Percentiles rank a stretch among this genome's conserved stretches.
Conservation (phyloP, 2,113 vertebrate species). For the Gasterosteus nipponicus region DNA sequence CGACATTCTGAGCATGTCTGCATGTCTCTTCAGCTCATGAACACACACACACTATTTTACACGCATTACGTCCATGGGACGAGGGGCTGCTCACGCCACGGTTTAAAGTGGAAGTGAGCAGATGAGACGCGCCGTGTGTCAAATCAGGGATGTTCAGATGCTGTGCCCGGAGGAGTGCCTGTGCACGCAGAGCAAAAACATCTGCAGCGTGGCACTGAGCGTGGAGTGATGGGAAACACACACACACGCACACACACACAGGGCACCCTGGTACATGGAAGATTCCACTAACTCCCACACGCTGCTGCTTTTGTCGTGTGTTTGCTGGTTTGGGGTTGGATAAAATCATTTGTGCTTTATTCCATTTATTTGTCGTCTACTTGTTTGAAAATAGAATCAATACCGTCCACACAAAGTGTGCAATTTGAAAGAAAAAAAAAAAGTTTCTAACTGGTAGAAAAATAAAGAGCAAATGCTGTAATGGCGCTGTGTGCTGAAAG, state of each 20-base stretch:
- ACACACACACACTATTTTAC: constrained; percentile 9
- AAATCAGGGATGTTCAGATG: constrained; percentile 59
- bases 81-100: neutral
- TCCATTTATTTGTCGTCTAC: neutral
- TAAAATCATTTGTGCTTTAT: neutral
- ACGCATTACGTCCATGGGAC: constrained; percentile 1
- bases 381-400: neutral
- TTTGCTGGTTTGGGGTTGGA: neutral
- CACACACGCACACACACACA: constrained; percentile 7
- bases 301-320: neutral
- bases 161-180: constrained; percentile 40
- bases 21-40: constrained; percentile 12
- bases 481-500: neutral
- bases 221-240: constrained; percentile 23
- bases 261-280: constrained; percentile 15
- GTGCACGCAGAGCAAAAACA: constrained; percentile 46
- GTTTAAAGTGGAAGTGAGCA: constrained; percentile 18
- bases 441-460: neutral
- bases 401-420: neutral
- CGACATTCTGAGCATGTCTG: constrained; percentile 26
- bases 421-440: neutral
- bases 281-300: constrained; percentile 27
- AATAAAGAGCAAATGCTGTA: neutral
- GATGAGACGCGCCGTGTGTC: constrained; percentile 33
- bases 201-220: constrained; percentile 56